phyloP scores from a whole-genome alignment of 2,888 invertebrate genomes.

The Taenaris catops region DNA sequence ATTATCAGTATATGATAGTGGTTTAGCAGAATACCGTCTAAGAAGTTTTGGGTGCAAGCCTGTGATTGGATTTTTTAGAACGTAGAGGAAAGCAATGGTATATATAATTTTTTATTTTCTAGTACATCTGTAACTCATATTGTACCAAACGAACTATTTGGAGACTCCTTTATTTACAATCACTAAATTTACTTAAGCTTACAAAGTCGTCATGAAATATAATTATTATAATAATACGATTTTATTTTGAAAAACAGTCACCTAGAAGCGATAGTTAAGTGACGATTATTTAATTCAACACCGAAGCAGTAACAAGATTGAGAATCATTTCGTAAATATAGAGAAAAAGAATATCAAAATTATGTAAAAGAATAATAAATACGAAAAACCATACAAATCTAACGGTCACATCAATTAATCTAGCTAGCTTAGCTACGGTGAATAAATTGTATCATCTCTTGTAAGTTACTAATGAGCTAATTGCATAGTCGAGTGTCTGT shows the following conservation, averaged over 20 bases:
- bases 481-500: constrained; percentile 7
- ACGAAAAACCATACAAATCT: constrained; percentile 36
- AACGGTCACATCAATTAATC: constrained; percentile 62
- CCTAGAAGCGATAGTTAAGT: constrained; percentile 66
- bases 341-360: no score
- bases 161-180: constrained; percentile 57
- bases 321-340: constrained; percentile 37
- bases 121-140: constrained; percentile 38
- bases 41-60: constrained; percentile 52
- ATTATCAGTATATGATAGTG: constrained; percentile 67
- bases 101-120: constrained; percentile 23
- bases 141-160: constrained; percentile 41
- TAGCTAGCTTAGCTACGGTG: constrained; percentile 61
- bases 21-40: constrained; percentile 56
- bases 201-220: constrained; percentile 45
- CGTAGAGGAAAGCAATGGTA: constrained; percentile 46
- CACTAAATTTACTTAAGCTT: constrained; percentile 57
- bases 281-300: constrained; percentile 55
- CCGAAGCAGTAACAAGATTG: constrained; percentile 59
- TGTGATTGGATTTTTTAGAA: constrained; percentile 41
- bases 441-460: constrained; percentile 32
- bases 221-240: constrained; percentile 27
- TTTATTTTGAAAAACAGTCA: constrained; percentile 43
- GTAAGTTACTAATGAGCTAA: constrained; percentile 5
- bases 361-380: constrained; percentile 36